Conservation (phyloP, 2,888 invertebrate genomes). For the Pseudolycoriella hygida region DNA sequence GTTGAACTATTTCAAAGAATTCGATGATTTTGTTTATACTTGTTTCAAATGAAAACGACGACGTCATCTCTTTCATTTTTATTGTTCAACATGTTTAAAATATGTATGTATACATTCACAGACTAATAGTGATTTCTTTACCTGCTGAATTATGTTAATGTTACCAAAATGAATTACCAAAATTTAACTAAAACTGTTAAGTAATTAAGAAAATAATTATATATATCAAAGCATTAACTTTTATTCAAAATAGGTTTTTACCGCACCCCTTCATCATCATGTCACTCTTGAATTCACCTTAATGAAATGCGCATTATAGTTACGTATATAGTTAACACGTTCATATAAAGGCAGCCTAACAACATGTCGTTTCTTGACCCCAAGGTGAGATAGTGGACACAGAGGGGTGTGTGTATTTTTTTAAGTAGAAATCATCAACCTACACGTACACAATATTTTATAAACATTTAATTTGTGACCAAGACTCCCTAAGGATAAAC, state of each 20-base stretch:
- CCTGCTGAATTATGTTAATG: too few relatives aligned
- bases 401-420: too few relatives aligned
- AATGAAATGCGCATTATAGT: conserved; percentile 9
- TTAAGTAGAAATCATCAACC: too few relatives aligned
- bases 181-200: not conserved
- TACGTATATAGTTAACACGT: conserved; percentile 1
- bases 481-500: conserved; percentile 14
- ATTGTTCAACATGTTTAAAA: too few relatives aligned
- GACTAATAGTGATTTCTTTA: too few relatives aligned
- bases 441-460: too few relatives aligned
- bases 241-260: conserved; percentile 3
- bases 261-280: conserved; percentile 11
- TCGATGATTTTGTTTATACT: too few relatives aligned
- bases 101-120: too few relatives aligned
- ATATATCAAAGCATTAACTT: not conserved
- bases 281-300: conserved; percentile 8
- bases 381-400: conserved; percentile 3
- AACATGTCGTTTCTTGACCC: conserved; percentile 6
- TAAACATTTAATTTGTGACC: not conserved
- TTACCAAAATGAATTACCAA: too few relatives aligned
- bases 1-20: too few relatives aligned
- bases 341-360: not conserved
- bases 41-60: too few relatives aligned
- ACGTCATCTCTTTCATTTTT: too few relatives aligned
- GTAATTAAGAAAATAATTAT: conserved; percentile 1